Evolutionary conservation across 2,113 vertebrate genomes (phyloP), one percentile per base, ranked within the genome.

Genomic region (Ptilonorhynchus violaceus): DNA sequence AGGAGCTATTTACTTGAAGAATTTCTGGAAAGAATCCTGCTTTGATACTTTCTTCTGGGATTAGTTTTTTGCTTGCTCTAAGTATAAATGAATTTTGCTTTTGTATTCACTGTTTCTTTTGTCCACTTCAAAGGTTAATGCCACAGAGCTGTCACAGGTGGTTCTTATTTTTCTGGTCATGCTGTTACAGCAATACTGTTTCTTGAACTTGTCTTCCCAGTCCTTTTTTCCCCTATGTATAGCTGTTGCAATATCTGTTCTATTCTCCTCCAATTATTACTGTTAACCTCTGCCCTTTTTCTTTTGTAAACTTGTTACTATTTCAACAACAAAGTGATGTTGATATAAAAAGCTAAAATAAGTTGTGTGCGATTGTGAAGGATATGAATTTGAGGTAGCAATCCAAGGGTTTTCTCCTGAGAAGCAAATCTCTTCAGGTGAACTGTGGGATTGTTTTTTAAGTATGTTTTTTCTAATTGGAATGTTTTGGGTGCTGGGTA

Each of bases 41-140:
- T 96, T 97, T 97, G 96, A 95, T 96, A 92, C 68, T 95, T 96
- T 95, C 85, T 96, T 94, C 79, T 75, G 83, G 93, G 96, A 96
- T 96, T 96, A 91, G 84, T 92, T 96, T 97, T 96, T 93, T 92
- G 73, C 88, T 94, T 95, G 85, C 37, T 92, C 91, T 49, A 73
- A 73, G 88, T 82, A 88, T 85, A 96, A 96, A 96, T 93, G 93
- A 92, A 37, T 91, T 96, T 96, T 95, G 93, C 92, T 90, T 96
- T 85, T 95, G 50, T 94, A 67, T 92, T 95, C 93, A 78, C 3
- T 87, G 91, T 91, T 89, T 77, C 93, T 96, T 96, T 97, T 95
- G 93, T 97, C 66, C 49, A 85, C 88, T 96, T 96, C 96, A 97
- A 96, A 96, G 95, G 72, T 95, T 94, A 91, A 93, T 93, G 95